Evolutionary conservation across 2,113 vertebrate species (phyloP), one percentile per base, ranked within the genome.

Genomic region (Chroicocephalus ridibundus): DNA sequence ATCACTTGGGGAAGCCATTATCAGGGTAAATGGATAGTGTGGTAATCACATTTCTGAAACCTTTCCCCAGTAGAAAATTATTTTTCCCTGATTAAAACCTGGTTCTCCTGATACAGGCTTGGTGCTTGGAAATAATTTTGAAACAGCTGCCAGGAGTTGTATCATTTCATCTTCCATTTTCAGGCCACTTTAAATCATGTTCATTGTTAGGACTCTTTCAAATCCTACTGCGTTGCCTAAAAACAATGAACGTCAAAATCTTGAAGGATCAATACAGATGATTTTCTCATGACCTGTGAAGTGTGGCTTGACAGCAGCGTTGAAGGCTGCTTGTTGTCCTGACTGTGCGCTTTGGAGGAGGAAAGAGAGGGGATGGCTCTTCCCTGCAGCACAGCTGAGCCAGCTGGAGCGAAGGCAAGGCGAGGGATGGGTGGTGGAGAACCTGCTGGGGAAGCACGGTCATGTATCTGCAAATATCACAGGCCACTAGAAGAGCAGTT

Each of bases 21-120:
- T 95, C 88, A 88, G 86, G 55, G 55, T 86, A 82, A 92, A 49
- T 61, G 64, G 47, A 65, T 95, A 94, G 71, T 46, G 13, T 95
- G 89, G 36, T 92, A 91, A 96, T 95, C 96, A 90, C 51, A 93
- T 83, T 97, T 96, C 34, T 46, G 89, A 96, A 96, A 78, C 17
- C n/a, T 88, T 95, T 93, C 49, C 57, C n/a, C 70, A 55, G 26
- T 16, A 94, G 76, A 93, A 96, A 95, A 90, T 90, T 91, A 82
- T 92, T 96, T 93, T 96, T 90, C 14, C 22, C 40, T 92, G 61
- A 94, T 95, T 96, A 94, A 96, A 93, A 81, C 34, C 42, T 90
- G 29, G 36, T n/a, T 82, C 62, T 94, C 27, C 49, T 78, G 86
- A 91, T 81, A 85, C 16, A 46, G 71, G 46, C 71, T 95, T 92